Conservation (phyloP, 2,797 vertebrate genomes). For the Garrulus glandarius region DNA sequence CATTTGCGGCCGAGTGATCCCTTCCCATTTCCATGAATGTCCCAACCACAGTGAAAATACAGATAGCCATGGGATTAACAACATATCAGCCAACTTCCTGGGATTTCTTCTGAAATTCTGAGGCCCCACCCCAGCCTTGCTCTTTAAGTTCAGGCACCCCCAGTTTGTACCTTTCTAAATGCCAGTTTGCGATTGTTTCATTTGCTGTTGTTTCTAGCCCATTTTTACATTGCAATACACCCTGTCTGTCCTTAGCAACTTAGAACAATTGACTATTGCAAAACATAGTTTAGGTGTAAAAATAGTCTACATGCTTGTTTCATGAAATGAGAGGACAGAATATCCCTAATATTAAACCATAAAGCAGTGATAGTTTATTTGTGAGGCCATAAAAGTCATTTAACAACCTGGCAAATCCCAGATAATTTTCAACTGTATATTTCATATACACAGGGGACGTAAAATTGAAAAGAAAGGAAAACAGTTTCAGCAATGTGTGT, state of each 20-base stretch:
- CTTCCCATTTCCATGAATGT: background rate
- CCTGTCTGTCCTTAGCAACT: background rate
- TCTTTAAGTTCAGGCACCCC: background rate
- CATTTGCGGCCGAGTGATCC: fast-evolving
- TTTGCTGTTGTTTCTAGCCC: background rate
- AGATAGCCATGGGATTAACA: background rate
- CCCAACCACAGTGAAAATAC: background rate
- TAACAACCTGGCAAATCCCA: background rate
- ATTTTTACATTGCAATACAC: background rate
- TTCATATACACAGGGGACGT: background rate
- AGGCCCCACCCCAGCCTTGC: background rate
- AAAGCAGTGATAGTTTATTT: background rate
- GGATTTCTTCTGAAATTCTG: background rate
- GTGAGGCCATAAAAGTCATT: background rate
- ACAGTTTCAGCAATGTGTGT: background rate
- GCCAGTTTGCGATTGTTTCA: background rate
- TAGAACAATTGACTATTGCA: background rate
- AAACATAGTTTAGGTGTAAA: background rate
- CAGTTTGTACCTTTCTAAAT: background rate
- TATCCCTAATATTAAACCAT: background rate
- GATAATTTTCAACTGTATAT: background rate
- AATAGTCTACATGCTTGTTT: background rate
- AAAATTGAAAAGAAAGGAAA: background rate
- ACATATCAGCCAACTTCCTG: background rate
- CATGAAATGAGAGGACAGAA: background rate